Evolutionary conservation across 2,797 vertebrate genomes (phyloP).

Genomic region (Dallia pectoralis): DNA sequence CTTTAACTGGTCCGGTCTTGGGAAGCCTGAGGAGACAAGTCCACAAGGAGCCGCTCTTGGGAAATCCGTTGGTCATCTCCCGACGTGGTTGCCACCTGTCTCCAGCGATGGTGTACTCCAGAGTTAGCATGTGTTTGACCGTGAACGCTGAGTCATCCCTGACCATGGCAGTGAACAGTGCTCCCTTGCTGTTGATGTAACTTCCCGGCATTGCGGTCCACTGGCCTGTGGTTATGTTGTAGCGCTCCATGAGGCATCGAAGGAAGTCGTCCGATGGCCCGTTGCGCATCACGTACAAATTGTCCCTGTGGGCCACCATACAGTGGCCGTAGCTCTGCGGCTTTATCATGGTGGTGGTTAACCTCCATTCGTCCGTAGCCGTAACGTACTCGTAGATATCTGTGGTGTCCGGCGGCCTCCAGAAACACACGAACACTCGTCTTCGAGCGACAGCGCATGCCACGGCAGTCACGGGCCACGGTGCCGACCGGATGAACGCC

Average conservation of each 20-base stretch:
- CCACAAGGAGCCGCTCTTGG: slow-evolving; percentile 87
- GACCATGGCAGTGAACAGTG: slow-evolving; percentile 87
- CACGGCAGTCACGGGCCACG: slow-evolving; percentile 78
- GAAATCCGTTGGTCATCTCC: slow-evolving; percentile 85
- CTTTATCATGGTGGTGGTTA: slow-evolving; percentile 80
- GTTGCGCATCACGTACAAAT: slow-evolving; percentile 92
- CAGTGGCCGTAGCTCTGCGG: slow-evolving; percentile 93
- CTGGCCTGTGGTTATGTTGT: slow-evolving; percentile 86
- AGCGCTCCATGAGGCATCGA: slow-evolving; percentile 89
- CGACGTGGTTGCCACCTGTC: slow-evolving; percentile 83
- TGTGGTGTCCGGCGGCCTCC: slow-evolving; percentile 88
- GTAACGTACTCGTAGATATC: slow-evolving; percentile 84
- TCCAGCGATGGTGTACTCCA: slow-evolving; percentile 81
- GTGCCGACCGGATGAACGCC: slow-evolving; percentile 80
- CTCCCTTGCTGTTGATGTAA: slow-evolving; percentile 95
- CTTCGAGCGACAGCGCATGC: slow-evolving; percentile 84
- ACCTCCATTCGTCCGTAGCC: slow-evolving; percentile 75
- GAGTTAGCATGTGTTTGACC: slow-evolving; percentile 87
- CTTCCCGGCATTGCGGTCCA: slow-evolving; percentile 88
- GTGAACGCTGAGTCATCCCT: slow-evolving; percentile 87
- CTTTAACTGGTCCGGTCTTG: not conserved
- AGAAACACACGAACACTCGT: slow-evolving; percentile 91
- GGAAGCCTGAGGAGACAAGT: slow-evolving; percentile 92
- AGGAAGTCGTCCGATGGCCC: slow-evolving; percentile 91
- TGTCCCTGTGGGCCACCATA: slow-evolving; percentile 92